A percentile compares a stretch with the other conserved stretches of the same genome.
These are phyloP conservation scores for Aelia acuminata DNA, from an alignment of 2,888 invertebrate species.

Conservation along the genomic window DNA sequence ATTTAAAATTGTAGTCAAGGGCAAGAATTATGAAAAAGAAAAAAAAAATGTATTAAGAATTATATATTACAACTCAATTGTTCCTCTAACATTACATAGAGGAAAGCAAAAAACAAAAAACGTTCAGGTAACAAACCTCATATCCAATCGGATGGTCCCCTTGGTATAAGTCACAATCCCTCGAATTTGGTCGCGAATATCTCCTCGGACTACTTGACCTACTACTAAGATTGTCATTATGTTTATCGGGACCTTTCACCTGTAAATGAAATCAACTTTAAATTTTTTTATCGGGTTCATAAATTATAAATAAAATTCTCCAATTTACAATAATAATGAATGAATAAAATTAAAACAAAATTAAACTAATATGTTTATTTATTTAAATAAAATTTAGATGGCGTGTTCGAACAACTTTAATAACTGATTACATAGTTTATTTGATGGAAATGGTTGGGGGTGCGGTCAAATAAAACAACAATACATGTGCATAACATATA, in stretches of 20 bases:
- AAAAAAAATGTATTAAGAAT: not conserved
- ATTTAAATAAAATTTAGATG: no score
- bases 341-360: no score
- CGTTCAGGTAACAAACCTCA: conserved; percentile 56
- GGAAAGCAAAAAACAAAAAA: not conserved
- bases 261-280: conserved; percentile 57
- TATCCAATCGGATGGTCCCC: conserved; percentile 56
- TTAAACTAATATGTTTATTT: no score
- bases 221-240: conserved; percentile 54
- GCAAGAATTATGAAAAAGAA: not conserved
- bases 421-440: no score
- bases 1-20: not conserved
- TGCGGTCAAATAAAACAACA: no score
- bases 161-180: conserved; percentile 57
- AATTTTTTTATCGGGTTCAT: not conserved
- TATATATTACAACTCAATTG: not conserved
- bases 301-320: not conserved
- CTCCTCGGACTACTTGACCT: conserved; percentile 58
- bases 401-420: no score
- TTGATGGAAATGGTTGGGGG: no score
- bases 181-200: conserved; percentile 39
- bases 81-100: not conserved
- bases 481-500: no score
- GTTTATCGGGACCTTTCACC: conserved; percentile 75
- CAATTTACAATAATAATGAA: not conserved